phyloP scores from a whole-genome alignment of 2,113 vertebrate genomes.

The Ia io region DNA sequence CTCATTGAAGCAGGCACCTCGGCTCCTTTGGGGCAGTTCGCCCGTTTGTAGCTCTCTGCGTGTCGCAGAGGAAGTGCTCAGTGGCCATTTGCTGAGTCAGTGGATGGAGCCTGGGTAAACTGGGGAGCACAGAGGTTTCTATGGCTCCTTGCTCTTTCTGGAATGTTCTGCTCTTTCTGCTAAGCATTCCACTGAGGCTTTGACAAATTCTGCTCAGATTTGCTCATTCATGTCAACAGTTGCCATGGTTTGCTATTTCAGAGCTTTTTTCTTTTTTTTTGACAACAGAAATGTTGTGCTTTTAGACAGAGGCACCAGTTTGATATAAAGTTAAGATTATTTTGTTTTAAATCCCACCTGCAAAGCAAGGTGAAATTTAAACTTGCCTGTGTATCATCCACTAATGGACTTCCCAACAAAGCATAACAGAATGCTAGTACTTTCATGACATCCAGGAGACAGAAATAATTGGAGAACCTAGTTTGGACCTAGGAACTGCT shows the following conservation, averaged over 20 bases:
- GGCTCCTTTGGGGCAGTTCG: not conserved
- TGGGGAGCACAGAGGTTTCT: not conserved
- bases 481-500: not conserved
- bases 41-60: not conserved
- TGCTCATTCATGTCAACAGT: conserved; percentile 38
- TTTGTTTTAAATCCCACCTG: not conserved
- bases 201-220: conserved; percentile 14
- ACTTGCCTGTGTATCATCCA: conserved; percentile 8
- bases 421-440: not conserved
- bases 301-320: conserved; percentile 60
- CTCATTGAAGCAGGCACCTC: not conserved
- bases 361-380: conserved; percentile 53
- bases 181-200: not conserved
- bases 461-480: not conserved
- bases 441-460: not conserved
- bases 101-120: not conserved
- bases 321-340: conserved; percentile 30
- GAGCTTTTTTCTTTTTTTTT: not conserved
- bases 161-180: not conserved
- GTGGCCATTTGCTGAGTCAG: not conserved
- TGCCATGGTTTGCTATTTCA: conserved; percentile 27
- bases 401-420: conserved; percentile 50
- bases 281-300: conserved; percentile 37
- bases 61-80: not conserved
- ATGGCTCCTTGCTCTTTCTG: not conserved